phyloP scores from a whole-genome alignment of 2,888 invertebrate species.

The Sphecodes monilicornis region DNA sequence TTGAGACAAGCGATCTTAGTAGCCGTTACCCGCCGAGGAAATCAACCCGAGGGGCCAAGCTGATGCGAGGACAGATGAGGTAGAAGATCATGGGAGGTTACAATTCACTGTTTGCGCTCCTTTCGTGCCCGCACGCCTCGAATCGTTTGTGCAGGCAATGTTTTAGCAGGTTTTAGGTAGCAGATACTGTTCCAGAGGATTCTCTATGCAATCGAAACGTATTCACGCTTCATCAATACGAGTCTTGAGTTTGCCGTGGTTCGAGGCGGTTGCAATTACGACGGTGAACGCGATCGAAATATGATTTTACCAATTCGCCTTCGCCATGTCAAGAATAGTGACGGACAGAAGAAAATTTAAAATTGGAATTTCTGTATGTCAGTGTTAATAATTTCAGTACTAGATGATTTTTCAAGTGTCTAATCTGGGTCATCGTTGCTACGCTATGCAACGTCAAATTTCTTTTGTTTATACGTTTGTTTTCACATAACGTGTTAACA shows the following conservation, averaged over 20 bases:
- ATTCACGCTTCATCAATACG: conserved; percentile 33
- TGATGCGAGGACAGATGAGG: conserved; percentile 17
- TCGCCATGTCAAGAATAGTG: neutral
- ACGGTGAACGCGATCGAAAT: conserved; percentile 16
- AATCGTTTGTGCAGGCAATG: conserved; percentile 34
- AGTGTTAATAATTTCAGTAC: too few relatives aligned
- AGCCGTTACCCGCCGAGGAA: conserved; percentile 13
- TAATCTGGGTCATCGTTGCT: too few relatives aligned
- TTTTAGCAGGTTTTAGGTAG: conserved; percentile 28
- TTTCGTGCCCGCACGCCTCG: neutral
- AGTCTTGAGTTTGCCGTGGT: too few relatives aligned
- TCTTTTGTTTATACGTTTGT: too few relatives aligned
- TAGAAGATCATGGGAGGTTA: neutral
- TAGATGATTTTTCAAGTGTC: too few relatives aligned
- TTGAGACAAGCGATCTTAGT: conserved; percentile 49
- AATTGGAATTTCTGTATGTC: too few relatives aligned
- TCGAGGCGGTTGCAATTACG: too few relatives aligned
- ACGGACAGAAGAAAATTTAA: too few relatives aligned
- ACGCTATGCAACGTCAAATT: too few relatives aligned
- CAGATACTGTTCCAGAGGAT: neutral
- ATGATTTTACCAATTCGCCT: conserved; percentile 3
- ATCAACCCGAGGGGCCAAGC: neutral
- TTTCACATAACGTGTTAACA: too few relatives aligned
- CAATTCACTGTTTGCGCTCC: conserved; percentile 24
- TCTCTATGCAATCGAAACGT: conserved; percentile 4